phyloP scores from a whole-genome alignment of 2,797 vertebrate genomes.

The Lutjanus argentimaculatus region DNA sequence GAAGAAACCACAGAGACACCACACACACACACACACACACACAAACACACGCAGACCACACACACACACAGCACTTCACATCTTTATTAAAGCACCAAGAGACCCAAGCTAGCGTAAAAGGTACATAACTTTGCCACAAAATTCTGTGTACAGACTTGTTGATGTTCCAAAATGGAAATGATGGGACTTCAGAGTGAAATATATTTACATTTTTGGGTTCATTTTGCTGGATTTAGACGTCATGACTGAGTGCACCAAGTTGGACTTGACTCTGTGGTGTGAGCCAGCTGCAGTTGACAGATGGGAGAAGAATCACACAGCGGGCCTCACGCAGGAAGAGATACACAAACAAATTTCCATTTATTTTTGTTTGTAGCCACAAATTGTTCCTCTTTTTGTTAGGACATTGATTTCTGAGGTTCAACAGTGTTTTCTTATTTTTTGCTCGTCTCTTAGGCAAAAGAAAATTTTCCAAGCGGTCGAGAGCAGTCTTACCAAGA shows the following conservation, averaged over 20 bases:
- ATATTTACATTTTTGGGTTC: neutral
- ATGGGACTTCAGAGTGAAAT: neutral
- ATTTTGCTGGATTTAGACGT: neutral
- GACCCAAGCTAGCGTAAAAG: conserved; percentile 3
- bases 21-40: conserved; percentile 1
- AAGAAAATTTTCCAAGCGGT: too few species aligned
- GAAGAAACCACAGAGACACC: conserved; percentile 27
- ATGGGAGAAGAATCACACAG: neutral
- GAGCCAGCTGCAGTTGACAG: neutral
- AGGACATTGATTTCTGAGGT: too few species aligned
- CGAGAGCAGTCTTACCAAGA: too few species aligned
- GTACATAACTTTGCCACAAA: neutral
- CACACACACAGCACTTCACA: conserved; percentile 15
- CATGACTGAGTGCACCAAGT: neutral
- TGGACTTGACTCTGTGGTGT: neutral
- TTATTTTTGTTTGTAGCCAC: too few species aligned
- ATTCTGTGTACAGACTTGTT: neutral
- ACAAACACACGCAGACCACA: neutral
- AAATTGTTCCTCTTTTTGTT: too few species aligned
- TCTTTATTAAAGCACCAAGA: conserved; percentile 18
- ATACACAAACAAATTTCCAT: too few species aligned
- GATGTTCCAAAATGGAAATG: conserved; percentile 5
- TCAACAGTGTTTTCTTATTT: too few species aligned
- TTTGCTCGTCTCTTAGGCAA: too few species aligned
- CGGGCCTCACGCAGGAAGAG: neutral